Evolutionary conservation across 2,888 invertebrate species (phyloP).

Genomic region (Gymnoscelis rufifasciata): DNA sequence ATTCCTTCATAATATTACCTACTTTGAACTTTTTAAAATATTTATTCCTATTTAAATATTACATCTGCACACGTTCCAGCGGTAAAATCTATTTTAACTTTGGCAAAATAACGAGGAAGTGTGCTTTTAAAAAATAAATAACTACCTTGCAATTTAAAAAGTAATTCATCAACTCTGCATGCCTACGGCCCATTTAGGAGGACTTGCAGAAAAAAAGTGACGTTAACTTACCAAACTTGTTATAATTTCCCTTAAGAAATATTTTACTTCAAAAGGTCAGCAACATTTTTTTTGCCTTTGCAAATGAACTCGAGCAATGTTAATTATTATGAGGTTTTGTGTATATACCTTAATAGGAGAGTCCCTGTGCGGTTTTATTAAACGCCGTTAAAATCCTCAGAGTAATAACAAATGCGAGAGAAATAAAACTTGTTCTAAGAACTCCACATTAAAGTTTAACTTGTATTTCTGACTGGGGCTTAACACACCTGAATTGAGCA

Average conservation of each 20-base stretch:
- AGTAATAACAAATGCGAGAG: constrained; percentile 2
- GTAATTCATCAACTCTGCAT: too few species aligned
- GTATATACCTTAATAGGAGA: constrained; percentile 35
- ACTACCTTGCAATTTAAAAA: too few species aligned
- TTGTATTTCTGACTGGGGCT: background rate
- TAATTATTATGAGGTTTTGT: constrained; percentile 25
- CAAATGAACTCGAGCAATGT: constrained; percentile 20
- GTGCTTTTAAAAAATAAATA: too few species aligned
- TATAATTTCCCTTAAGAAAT: constrained; percentile 11
- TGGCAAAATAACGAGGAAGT: too few species aligned
- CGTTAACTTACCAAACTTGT: constrained; percentile 15
- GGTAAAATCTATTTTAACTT: too few species aligned
- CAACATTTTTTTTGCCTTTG: background rate
- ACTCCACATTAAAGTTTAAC: background rate
- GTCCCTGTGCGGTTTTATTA: constrained; percentile 37
- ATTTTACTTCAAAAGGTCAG: constrained; percentile 1
- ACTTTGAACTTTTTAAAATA: too few species aligned
- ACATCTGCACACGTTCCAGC: too few species aligned
- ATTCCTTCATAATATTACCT: too few species aligned
- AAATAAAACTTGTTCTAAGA: background rate
- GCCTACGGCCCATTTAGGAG: too few species aligned
- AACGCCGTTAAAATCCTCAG: constrained; percentile 24
- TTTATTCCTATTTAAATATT: too few species aligned
- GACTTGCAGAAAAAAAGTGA: too few species aligned
- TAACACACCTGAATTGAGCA: too few species aligned